These are phyloP conservation scores for Diadumene lineata DNA, from an alignment of 92 coral and sea anemone genomes.

Conservation along the genomic window DNA sequence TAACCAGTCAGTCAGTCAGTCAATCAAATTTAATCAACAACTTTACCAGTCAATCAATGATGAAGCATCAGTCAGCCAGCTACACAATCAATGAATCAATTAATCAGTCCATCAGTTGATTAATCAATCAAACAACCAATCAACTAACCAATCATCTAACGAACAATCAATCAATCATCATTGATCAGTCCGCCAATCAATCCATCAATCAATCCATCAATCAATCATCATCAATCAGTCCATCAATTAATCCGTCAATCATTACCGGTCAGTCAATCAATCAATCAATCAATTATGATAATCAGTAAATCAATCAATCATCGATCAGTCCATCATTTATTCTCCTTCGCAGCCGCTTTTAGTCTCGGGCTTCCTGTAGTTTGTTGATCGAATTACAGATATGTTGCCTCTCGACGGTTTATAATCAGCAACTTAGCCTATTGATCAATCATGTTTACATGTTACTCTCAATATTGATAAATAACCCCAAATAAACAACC, in stretches of 20 bases:
- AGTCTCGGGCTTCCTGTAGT: too few relatives aligned
- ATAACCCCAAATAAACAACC: too few relatives aligned
- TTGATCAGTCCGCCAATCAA: background rate
- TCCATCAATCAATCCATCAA: background rate
- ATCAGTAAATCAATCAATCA: too few relatives aligned
- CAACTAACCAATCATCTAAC: background rate
- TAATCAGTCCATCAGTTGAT: too few relatives aligned
- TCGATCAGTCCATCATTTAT: too few relatives aligned
- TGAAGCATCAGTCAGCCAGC: background rate
- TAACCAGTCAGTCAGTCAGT: background rate
- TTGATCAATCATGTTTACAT: too few relatives aligned
- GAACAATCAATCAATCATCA: background rate
- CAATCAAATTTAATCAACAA: background rate
- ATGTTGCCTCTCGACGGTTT: too few relatives aligned
- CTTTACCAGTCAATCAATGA: background rate
- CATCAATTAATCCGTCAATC: background rate
- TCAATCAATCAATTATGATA: too few relatives aligned
- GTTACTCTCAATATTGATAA: too few relatives aligned
- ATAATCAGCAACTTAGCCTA: too few relatives aligned
- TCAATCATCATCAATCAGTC: background rate
- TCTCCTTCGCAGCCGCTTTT: too few relatives aligned
- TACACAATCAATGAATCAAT: background rate
- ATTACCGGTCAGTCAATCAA: background rate
- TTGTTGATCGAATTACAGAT: too few relatives aligned
- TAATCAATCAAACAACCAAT: background rate